Base-by-base conservation (phyloP, 2,888 invertebrate species). In the Diplazon laetatorius region DNA sequence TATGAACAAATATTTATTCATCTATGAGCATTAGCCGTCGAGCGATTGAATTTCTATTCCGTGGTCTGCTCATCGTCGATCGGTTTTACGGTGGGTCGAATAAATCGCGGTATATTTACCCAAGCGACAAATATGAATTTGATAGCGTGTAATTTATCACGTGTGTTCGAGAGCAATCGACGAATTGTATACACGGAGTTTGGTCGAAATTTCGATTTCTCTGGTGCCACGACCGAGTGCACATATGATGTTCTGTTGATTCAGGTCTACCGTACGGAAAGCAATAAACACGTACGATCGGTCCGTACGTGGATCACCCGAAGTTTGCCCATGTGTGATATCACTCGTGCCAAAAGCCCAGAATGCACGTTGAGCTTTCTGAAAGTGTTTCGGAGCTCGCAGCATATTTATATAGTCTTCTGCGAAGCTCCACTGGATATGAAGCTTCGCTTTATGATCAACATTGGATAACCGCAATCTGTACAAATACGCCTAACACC, bases 231-330 rank as follows among this genome's bases (percentile, higher is more conserved):
- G 46, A 52, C 66, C 65, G 20, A 25, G 59, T 52, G 20, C 48
- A 55, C 35, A 68, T 30, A 37, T 55, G 39, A 68, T 30, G 60
- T 35, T 16, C 14, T 74, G 70, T 78, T 78, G 44, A 39, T 78
- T 78, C 78, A 78, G 78, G 70, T 70, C 70, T 65, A 65, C 37
- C 18, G 22, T 50, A 50, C 39, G 30, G 42, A 18, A 25, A 63
- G 35, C 70, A 78, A 74, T 78, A 78, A 74, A 78, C 74, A 78
- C 74, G 74, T 70, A 70, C 78, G 74, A 70, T 70, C 39, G 9
- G 70, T 65, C 20, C 37, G 69, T 70, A 66, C 60, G 63, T 59
- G 65, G 52, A 70, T 65, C 60, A 37, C 46, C 52, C 39, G 52
- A 52, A 22, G 70, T 74, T 78, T 78, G 55, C 50, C 59, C 39